A percentile compares a stretch with the other conserved stretches of the same genome.
Conservation (phyloP, 2,888 invertebrate genomes). For the Dusona sp. region DNA sequence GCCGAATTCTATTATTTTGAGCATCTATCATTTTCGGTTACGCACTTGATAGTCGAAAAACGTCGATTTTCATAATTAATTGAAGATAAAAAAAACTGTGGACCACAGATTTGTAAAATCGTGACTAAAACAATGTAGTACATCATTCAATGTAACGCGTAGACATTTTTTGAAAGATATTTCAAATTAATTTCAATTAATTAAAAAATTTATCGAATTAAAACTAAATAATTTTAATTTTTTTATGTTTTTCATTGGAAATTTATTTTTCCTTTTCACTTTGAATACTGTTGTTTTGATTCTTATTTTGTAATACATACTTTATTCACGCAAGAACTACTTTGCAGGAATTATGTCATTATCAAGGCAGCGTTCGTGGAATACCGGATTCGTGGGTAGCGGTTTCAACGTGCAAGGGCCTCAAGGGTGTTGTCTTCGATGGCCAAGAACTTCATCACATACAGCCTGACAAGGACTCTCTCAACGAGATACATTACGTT, state of each 20-base stretch:
- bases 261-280: not conserved
- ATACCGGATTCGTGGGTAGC: slow-evolving; percentile 92
- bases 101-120: no score
- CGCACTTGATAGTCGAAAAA: not conserved
- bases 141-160: no score
- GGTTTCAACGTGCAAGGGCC: slow-evolving; percentile 92
- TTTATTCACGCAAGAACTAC: slow-evolving; percentile 8
- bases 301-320: not conserved
- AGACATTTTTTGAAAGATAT: no score
- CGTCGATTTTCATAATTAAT: not conserved
- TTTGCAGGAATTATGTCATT: slow-evolving; percentile 91
- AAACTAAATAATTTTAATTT: no score
- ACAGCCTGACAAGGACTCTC: slow-evolving; percentile 85
- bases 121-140: no score
- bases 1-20: not conserved
- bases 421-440: slow-evolving; percentile 92
- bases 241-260: not conserved
- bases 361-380: slow-evolving; percentile 90
- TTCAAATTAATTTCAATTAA: no score
- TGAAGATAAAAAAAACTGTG: not conserved
- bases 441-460: slow-evolving; percentile 92
- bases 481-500: slow-evolving; percentile 87
- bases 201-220: no score
- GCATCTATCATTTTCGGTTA: not conserved
- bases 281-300: not conserved